These are phyloP conservation scores for Propithecus coquereli DNA, from an alignment of 2,113 vertebrate species.

Conservation along the genomic window DNA sequence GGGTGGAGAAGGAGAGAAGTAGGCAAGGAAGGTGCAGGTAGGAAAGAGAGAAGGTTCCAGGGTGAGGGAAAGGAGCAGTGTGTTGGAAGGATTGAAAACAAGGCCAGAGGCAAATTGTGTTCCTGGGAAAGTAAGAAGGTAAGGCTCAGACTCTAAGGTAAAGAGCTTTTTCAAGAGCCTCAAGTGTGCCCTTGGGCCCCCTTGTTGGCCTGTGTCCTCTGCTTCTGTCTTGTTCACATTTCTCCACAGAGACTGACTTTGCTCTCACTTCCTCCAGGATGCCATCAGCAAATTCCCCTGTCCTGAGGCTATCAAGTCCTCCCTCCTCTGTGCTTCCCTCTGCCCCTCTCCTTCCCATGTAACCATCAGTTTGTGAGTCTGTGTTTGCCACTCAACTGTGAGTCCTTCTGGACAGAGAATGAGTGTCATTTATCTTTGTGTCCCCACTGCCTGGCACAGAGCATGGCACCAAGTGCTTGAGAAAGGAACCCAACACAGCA, in stretches of 20 bases:
- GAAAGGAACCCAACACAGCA: neutral
- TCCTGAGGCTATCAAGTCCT: neutral
- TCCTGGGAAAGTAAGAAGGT: neutral
- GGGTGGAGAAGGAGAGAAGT: neutral
- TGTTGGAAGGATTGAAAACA: neutral
- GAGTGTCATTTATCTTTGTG: neutral
- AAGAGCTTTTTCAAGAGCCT: fast-evolving
- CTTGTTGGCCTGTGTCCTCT: neutral
- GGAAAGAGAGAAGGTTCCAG: neutral
- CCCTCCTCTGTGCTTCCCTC: neutral
- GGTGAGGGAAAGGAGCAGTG: neutral
- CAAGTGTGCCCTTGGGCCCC: neutral
- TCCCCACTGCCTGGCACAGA: neutral
- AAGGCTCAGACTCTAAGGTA: neutral
- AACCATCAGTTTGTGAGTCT: neutral
- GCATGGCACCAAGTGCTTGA: neutral
- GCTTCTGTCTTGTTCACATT: neutral
- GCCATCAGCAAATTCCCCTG: neutral
- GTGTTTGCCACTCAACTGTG: neutral
- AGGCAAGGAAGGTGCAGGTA: neutral
- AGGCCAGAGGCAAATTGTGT: neutral
- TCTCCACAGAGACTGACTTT: neutral
- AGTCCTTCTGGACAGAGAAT: neutral
- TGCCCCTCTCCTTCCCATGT: neutral
- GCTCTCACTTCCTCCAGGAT: neutral